Conservation (phyloP, 1,140 invertebrate genomes). For the Myzus persicae region DNA sequence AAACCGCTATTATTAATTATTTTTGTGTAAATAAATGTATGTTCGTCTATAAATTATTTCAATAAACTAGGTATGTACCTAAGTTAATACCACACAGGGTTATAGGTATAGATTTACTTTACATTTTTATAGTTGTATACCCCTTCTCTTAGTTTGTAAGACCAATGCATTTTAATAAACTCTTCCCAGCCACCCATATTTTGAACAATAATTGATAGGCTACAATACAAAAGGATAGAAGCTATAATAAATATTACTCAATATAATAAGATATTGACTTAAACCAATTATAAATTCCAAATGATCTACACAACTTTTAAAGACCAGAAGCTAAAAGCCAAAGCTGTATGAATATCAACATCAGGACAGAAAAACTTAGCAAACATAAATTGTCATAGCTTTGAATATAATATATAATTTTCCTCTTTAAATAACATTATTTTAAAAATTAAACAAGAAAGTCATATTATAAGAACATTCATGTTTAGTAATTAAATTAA, state of each 20-base stretch:
- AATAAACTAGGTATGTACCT: background rate
- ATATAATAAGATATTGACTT: background rate
- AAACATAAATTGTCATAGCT: conserved; percentile 5
- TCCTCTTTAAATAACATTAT: conserved; percentile 31
- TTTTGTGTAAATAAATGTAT: background rate
- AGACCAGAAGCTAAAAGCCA: background rate
- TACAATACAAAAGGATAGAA: background rate
- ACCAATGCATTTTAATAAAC: background rate
- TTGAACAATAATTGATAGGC: background rate
- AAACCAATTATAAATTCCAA: background rate
- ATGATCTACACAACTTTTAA: background rate
- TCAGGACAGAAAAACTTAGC: conserved; percentile 6
- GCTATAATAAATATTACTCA: background rate
- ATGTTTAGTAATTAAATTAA: conserved; percentile 28
- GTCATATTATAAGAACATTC: background rate
- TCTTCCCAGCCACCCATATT: background rate
- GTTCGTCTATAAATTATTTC: background rate
- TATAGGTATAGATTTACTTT: background rate
- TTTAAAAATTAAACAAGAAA: conserved; percentile 41
- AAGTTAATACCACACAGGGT: background rate
- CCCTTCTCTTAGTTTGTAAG: background rate
- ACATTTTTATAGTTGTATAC: background rate
- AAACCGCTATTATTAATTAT: background rate
- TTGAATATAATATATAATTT: conserved; percentile 49
- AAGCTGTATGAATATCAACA: background rate